Evolutionary conservation across 2,888 invertebrate species (phyloP).

Genomic region (Calameuta filiformis): DNA sequence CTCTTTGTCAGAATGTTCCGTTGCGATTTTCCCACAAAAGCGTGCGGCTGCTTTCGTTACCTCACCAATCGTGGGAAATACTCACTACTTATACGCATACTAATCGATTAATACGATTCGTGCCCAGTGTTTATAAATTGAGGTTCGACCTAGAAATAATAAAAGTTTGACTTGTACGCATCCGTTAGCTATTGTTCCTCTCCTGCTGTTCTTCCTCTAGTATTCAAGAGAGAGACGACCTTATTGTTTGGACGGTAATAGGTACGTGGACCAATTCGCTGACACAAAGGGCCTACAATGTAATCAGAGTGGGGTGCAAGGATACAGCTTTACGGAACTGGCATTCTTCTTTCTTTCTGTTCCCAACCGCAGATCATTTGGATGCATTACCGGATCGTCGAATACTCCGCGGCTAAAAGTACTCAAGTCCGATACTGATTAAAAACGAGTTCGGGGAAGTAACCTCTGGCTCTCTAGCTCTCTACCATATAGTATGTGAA

Average conservation of each 20-base stretch:
- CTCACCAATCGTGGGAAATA: not conserved
- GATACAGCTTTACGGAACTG: not conserved
- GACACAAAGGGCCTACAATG: not conserved
- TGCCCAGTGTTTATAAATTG: not conserved
- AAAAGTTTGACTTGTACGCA: no score
- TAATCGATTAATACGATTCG: not conserved
- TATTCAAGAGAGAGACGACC: not conserved
- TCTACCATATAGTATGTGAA: not conserved
- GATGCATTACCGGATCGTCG: not conserved
- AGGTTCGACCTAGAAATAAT: not conserved
- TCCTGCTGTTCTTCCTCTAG: not conserved
- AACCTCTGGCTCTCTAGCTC: not conserved
- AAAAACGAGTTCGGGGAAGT: not conserved
- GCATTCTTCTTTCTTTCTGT: not conserved
- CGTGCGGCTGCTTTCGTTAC: not conserved
- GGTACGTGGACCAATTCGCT: not conserved
- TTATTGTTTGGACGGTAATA: not conserved
- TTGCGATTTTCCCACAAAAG: not conserved
- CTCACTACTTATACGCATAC: not conserved
- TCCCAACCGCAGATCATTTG: not conserved
- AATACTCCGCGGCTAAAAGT: not conserved
- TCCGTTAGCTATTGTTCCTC: not conserved
- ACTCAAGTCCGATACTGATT: not conserved
- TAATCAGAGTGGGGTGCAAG: no score
- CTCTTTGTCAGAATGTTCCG: not conserved